Conservation (phyloP, 2,113 vertebrate genomes). For the Hippolais icterina region DNA sequence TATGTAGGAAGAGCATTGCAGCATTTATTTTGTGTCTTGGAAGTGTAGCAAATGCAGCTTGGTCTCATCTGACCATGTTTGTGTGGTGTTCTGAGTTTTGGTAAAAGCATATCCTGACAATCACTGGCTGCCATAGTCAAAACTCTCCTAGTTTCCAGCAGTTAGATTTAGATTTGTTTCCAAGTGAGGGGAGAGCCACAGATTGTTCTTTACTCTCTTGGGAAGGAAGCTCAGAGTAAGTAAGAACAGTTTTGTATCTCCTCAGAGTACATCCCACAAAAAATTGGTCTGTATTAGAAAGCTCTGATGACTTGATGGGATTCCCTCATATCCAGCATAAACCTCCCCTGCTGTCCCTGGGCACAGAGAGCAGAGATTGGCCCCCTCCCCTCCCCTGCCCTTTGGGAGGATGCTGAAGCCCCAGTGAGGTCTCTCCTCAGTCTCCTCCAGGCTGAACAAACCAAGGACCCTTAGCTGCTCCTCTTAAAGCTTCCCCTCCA, state of each 20-base stretch:
- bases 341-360: neutral
- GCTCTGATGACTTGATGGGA: neutral
- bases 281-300: neutral
- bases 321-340: neutral
- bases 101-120: neutral
- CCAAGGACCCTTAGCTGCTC: neutral
- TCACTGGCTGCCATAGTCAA: neutral
- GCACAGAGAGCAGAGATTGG: neutral
- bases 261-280: neutral
- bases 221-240: neutral
- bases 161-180: neutral
- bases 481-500: neutral
- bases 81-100: neutral
- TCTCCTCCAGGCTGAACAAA: neutral
- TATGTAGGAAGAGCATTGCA: neutral
- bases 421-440: neutral
- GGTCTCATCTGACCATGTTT: neutral
- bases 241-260: neutral
- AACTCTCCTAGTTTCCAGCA: neutral
- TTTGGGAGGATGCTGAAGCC: neutral
- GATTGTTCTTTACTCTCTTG: neutral
- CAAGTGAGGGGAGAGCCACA: neutral
- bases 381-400: neutral
- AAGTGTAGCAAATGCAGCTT: neutral
- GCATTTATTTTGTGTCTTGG: neutral